Base-by-base conservation (phyloP, 2,797 vertebrate genomes). In the Hafferia zeledoni region DNA sequence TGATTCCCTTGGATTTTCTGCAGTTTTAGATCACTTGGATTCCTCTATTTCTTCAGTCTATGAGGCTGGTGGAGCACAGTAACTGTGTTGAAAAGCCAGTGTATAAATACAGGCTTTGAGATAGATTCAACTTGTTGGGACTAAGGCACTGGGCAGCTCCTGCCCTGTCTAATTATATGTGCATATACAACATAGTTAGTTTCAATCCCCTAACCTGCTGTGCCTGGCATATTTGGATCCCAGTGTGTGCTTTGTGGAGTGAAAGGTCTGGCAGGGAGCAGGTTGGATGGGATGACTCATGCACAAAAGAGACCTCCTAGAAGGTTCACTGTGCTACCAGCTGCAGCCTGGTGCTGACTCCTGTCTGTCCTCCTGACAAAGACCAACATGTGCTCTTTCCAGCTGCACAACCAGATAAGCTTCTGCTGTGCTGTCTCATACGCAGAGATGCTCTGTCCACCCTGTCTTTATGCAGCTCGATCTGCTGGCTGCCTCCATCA, bases 241-340 rank as follows among this genome's bases (percentile, higher is more conserved):
- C 67, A 30, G 44, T 12, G 28, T 77, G 53, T 65, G 63, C 63
- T 89, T 85, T 90, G 65, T 77, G 55, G 47, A 41, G 16, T 71
- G 83, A 91, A 84, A 85, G 80, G 59, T 85, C 82, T 93, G 89
- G 46, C 80, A 17, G 83, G 86, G 83, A 88, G 52, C 88, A 47
- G 43, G 31, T 65, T 93, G 80, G 67, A 56, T 87, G 39, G 83
- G 56, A 41, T 94, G 86, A 94, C 23, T 81, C 69, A 6, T 63
- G 60, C 44, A 72, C 76, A 81, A 68, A 79, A 86, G 65, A 64
- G 78, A 46, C 19, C 46, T 69, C 75, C 91, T 70, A n/a, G 94
- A 95, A 94, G 79, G 82, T 95, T 96, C 94, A 44, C 35, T 86
- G 72, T 85, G 65, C 79, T 90, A 15, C 82, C 72, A 90, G 87